Base-by-base conservation (phyloP, 2,888 invertebrate genomes). In the Colletes collaris region DNA sequence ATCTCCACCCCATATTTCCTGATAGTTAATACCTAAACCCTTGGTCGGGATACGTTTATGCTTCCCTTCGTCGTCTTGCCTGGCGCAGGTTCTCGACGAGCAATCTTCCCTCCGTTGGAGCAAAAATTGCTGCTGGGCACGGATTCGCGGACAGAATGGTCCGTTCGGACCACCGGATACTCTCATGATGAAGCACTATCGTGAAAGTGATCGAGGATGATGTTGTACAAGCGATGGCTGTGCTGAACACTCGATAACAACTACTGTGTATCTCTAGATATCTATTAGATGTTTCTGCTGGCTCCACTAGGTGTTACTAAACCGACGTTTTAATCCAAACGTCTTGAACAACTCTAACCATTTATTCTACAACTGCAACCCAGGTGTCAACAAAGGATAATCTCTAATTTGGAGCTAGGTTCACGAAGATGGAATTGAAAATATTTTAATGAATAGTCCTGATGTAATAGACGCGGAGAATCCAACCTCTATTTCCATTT, bases 11-110 rank as follows among this genome's bases (percentile, higher is more conserved):
- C 19, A 67, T 44, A 59, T 67, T 67, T 44, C 46, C 58, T 50
- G 40, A 44, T 16, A n/a, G 55, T 55, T 56, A 49, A 27, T 71
- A 46, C 10, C 35, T n/a, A 8, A 8, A n/a, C 49, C 6, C 10
- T 40, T 46, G 46, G 10, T 0, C 19, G 10, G 16, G 35, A 73
- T 50, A 52, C 58, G 16, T 59, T 46, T 13, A 53, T 59, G 59
- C 62, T 19, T n/a, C n/a, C 40, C 19, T 58, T 63, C 56, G 50
- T 44, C 27, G 13, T 27, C 49, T 49, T 19, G 53, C 55, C 5
- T 53, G 13, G n/a, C 46, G 46, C 56, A 62, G 70, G 50, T 6
- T 72, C 44, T 63, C 74, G 55, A 72, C 55, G 56, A 63, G 56
- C 49, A 72, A 75, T 75, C 72, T 75, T 50, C 44, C 52, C 19